Conservation (phyloP, 1,140 invertebrate species). For the Drosophila nebulosa region DNA sequence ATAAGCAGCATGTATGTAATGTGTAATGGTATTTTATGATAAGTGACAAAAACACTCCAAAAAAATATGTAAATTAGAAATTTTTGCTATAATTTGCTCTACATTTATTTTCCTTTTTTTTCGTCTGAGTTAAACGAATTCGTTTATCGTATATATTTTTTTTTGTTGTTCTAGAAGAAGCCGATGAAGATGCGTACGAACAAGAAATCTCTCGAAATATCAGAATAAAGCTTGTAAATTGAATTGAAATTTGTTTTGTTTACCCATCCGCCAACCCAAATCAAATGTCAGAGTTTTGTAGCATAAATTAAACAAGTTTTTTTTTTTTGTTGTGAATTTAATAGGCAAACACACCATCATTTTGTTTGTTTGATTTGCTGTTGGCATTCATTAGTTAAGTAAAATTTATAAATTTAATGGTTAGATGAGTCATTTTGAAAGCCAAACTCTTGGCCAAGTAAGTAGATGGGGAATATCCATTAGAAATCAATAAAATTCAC, state of each 20-base stretch:
- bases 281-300: slow-evolving; percentile 6
- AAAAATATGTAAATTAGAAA: slow-evolving; percentile 70
- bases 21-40: slow-evolving; percentile 37
- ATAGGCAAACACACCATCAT: slow-evolving; percentile 22
- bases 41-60: slow-evolving; percentile 61
- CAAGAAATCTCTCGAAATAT: slow-evolving; percentile 34
- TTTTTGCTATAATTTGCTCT: slow-evolving; percentile 54
- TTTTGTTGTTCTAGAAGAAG: too few relatives aligned
- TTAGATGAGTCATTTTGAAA: background rate
- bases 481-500: background rate
- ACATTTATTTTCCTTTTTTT: background rate
- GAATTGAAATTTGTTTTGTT: slow-evolving; percentile 17
- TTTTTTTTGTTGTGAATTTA: background rate
- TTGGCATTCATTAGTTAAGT: slow-evolving; percentile 20
- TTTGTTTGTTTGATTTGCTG: slow-evolving; percentile 11
- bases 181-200: background rate
- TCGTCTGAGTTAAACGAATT: slow-evolving; percentile 19
- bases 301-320: slow-evolving; percentile 28
- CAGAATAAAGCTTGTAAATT: slow-evolving; percentile 74
- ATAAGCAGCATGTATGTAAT: slow-evolving; percentile 68
- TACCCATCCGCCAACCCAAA: background rate
- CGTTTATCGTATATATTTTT: slow-evolving; percentile 8
- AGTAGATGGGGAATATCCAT: too few relatives aligned
- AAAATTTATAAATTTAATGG: background rate
- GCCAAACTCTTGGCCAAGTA: background rate